A percentile compares a stretch with the other conserved stretches of the same genome.
phyloP scores from a whole-genome alignment of 2,797 vertebrate species.

The Lagocephalus sceleratus region DNA sequence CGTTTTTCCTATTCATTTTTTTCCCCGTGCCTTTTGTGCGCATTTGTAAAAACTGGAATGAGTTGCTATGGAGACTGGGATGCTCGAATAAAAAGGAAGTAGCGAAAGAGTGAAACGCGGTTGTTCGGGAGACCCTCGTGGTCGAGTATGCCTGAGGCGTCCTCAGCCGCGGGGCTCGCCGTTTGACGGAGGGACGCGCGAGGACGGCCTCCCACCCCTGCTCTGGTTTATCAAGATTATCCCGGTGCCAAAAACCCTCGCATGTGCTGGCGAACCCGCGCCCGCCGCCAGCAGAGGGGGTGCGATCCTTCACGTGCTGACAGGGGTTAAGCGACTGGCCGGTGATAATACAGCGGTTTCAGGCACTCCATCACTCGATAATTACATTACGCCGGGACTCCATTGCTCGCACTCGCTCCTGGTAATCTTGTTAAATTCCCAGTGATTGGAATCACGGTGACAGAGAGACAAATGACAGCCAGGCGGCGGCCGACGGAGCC shows the following conservation, averaged over 20 bases:
- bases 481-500: constrained; percentile 23
- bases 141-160: constrained; percentile 29
- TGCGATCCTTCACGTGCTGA: constrained; percentile 63
- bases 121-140: constrained; percentile 52
- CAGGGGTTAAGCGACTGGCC: constrained; percentile 73
- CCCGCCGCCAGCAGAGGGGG: constrained; percentile 16
- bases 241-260: background rate
- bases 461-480: constrained; percentile 56
- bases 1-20: constrained; percentile 17
- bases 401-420: constrained; percentile 67
- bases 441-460: constrained; percentile 66
- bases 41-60: constrained; percentile 55
- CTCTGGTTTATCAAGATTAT: background rate
- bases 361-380: constrained; percentile 73
- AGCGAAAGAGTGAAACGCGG: constrained; percentile 56
- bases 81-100: constrained; percentile 59
- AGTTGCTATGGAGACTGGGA: constrained; percentile 77
- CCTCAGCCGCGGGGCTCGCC: constrained; percentile 16
- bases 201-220: background rate
- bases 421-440: constrained; percentile 72
- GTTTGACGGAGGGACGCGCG: background rate
- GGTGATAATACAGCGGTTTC: constrained; percentile 70
- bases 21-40: constrained; percentile 61
- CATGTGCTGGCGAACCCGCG: constrained; percentile 16
- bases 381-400: constrained; percentile 70